phyloP scores from a whole-genome alignment of 2,888 invertebrate genomes.

The Noctua comes region DNA sequence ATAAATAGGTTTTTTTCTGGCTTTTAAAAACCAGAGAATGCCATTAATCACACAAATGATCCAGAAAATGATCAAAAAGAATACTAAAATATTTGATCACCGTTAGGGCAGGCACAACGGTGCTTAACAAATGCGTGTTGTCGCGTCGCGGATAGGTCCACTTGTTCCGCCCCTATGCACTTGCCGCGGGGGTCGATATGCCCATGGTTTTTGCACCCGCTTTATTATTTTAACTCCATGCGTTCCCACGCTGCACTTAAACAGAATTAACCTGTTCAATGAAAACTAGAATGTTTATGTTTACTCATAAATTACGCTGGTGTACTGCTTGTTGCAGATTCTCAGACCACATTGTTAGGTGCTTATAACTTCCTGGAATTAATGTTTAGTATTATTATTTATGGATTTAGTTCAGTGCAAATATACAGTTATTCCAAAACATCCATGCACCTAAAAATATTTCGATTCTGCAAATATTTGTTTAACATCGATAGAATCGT shows the following conservation, averaged over 20 bases:
- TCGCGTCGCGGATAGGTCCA: slow-evolving; percentile 76
- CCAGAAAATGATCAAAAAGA: not conserved
- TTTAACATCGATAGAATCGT: not conserved
- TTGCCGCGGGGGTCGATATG: slow-evolving; percentile 84
- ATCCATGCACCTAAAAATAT: slow-evolving; percentile 9
- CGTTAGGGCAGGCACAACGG: slow-evolving; percentile 32
- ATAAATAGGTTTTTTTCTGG: too few species aligned
- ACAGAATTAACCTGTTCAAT: slow-evolving; percentile 78
- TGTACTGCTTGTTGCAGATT: slow-evolving; percentile 57
- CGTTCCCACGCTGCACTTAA: slow-evolving; percentile 85
- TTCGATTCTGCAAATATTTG: not conserved
- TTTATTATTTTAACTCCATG: slow-evolving; percentile 76
- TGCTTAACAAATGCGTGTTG: slow-evolving; percentile 52
- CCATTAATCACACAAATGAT: not conserved
- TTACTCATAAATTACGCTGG: slow-evolving; percentile 64
- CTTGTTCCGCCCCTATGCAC: slow-evolving; percentile 90
- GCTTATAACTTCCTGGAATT: slow-evolving; percentile 56
- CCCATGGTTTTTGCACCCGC: slow-evolving; percentile 87
- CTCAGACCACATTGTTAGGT: slow-evolving; percentile 58
- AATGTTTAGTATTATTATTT: slow-evolving; percentile 35
- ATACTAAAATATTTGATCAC: slow-evolving; percentile 26
- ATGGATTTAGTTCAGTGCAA: slow-evolving; percentile 18
- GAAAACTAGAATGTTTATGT: slow-evolving; percentile 73
- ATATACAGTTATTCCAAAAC: slow-evolving; percentile 10
- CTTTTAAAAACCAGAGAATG: not conserved